Percentiles rank a stretch among this genome's conserved stretches.
phyloP scores from a whole-genome alignment of 2,113 vertebrate genomes.

The Chamaea fasciata region DNA sequence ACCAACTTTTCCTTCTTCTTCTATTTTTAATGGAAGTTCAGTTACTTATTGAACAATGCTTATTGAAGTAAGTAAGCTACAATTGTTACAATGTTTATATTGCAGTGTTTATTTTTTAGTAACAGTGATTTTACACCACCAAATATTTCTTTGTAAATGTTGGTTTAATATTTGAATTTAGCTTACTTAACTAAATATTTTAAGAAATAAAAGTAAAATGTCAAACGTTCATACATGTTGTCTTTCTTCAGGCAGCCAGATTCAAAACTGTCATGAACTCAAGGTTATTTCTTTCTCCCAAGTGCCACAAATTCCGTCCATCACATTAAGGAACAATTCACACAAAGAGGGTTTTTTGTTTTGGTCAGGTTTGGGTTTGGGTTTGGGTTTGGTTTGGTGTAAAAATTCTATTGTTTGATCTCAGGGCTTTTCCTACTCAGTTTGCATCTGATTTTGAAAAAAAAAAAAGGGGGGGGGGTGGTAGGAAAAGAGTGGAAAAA shows the following conservation, averaged over 20 bases:
- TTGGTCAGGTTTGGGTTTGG: neutral
- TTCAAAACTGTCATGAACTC: neutral
- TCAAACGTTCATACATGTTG: neutral
- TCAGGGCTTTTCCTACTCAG: neutral
- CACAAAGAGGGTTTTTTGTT: neutral
- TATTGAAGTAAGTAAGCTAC: neutral
- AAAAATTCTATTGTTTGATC: neutral
- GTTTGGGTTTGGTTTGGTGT: neutral
- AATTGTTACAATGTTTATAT: neutral
- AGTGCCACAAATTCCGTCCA: neutral
- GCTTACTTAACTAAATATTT: neutral
- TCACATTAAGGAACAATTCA: neutral
- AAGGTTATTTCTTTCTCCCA: neutral
- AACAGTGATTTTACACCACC: neutral
- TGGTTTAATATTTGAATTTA: neutral
- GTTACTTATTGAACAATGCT: neutral
- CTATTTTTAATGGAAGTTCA: neutral
- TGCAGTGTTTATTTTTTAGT: neutral
- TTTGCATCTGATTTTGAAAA: neutral
- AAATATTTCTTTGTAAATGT: neutral
- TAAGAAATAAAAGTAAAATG: neutral
- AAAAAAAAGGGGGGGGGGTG: neutral
- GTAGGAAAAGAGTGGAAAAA: neutral
- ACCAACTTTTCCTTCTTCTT: neutral
- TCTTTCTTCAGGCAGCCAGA: neutral